Percentiles rank a stretch among this genome's conserved stretches.
Conservation (phyloP, 2,888 invertebrate genomes). For the Sinohyriopsis cumingii region DNA sequence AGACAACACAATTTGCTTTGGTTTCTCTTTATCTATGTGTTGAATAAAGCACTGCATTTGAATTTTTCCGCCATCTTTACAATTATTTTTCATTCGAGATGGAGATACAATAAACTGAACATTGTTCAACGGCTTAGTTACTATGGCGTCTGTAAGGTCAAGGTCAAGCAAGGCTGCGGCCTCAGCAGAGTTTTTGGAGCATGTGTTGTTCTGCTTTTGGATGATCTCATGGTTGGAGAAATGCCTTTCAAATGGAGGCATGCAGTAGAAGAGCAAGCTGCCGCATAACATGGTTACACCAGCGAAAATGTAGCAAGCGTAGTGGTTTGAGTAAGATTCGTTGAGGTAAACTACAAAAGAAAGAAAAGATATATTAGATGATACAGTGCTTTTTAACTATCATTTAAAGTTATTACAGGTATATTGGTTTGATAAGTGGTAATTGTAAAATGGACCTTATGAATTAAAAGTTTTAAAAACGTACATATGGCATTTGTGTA, state of each 20-base stretch:
- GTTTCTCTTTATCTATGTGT: conserved; percentile 59
- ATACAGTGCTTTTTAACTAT: not conserved
- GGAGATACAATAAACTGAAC: conserved; percentile 58
- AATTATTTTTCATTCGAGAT: conserved; percentile 48
- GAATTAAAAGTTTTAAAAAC: too few relatives aligned
- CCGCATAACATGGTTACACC: conserved; percentile 61
- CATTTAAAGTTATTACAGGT: not conserved
- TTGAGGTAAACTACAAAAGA: conserved; percentile 63
- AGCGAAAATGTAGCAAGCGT: conserved; percentile 63
- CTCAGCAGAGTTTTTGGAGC: conserved; percentile 59
- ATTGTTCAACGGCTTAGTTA: conserved; percentile 57
- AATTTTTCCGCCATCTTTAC: conserved; percentile 51
- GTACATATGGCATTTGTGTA: too few relatives aligned
- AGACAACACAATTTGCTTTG: conserved; percentile 59
- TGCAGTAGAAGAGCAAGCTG: conserved; percentile 60
- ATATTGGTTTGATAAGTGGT: not conserved
- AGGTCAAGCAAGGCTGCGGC: conserved; percentile 64
- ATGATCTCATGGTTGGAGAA: conserved; percentile 65
- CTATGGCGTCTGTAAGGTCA: conserved; percentile 59
- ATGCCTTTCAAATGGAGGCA: conserved; percentile 63
- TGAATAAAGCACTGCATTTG: conserved; percentile 62
- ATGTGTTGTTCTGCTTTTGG: conserved; percentile 58
- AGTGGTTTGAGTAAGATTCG: conserved; percentile 41
- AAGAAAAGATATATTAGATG: conserved; percentile 1
- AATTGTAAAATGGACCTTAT: too few relatives aligned